Percentiles rank a stretch among this genome's conserved stretches.
Evolutionary conservation across 2,888 invertebrate species (phyloP).

Genomic region (Chironomus riparius): DNA sequence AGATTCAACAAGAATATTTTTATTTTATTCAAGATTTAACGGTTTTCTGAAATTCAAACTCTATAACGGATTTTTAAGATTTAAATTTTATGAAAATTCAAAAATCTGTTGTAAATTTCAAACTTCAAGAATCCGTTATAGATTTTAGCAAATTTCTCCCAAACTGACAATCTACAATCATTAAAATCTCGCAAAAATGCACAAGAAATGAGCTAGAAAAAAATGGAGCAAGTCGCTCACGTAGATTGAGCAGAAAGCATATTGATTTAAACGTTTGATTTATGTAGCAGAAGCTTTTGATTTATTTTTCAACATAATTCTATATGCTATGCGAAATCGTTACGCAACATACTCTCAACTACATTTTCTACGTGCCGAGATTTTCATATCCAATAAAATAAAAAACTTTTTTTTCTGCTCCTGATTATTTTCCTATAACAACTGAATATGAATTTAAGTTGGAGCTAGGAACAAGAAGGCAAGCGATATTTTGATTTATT

Average conservation of each 20-base stretch:
- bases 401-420: neutral
- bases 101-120: no score
- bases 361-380: neutral
- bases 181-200: neutral
- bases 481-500: neutral
- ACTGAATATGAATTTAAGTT: neutral
- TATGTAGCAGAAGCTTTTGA: conserved; percentile 11
- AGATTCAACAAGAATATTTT: no score
- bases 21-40: no score
- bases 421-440: neutral
- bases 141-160: no score
- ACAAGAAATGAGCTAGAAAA: neutral
- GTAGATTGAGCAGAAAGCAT: neutral
- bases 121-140: no score
- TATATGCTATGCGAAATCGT: neutral
- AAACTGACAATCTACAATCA: neutral
- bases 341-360: neutral
- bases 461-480: neutral
- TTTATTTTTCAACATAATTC: conserved; percentile 1
- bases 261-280: conserved; percentile 7
- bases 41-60: no score
- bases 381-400: neutral
- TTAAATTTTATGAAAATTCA: no score
- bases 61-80: no score
- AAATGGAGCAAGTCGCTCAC: neutral